phyloP scores from a whole-genome alignment of 30 jellyfish, hydroid and myxozoan genomes.

The Morbakka virulenta region DNA sequence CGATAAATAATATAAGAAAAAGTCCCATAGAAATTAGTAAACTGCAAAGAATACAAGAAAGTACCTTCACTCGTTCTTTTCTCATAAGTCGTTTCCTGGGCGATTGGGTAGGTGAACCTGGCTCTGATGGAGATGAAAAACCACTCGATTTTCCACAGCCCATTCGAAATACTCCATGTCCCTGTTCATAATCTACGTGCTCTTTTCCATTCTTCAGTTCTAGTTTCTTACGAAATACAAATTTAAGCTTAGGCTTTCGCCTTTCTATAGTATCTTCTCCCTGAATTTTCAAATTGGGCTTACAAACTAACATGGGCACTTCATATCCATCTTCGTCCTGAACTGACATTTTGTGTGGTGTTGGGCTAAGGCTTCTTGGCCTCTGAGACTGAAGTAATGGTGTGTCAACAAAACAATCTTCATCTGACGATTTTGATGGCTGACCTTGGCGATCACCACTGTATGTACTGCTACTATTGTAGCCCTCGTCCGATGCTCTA shows the following conservation, averaged over 20 bases:
- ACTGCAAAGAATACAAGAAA: constrained; percentile 22
- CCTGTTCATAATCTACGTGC: constrained; percentile 32
- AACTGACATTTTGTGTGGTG: constrained; percentile 58
- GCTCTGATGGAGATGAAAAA: constrained; percentile 61
- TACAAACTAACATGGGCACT: constrained; percentile 57
- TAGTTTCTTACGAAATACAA: constrained; percentile 42
- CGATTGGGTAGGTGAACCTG: constrained; percentile 1
- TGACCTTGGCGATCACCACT: constrained; percentile 86
- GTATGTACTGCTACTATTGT: constrained; percentile 85
- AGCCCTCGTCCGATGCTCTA: constrained; percentile 87
- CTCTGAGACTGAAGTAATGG: constrained; percentile 42
- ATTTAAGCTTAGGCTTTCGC: constrained; percentile 43
- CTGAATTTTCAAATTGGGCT: constrained; percentile 32
- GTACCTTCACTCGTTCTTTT: constrained; percentile 19
- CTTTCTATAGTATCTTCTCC: constrained; percentile 53
- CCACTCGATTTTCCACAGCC: too few relatives aligned
- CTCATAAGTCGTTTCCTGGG: not conserved
- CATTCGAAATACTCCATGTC: too few relatives aligned
- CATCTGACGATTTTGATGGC: constrained; percentile 11
- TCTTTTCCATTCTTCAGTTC: constrained; percentile 42
- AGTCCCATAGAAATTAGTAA: constrained; percentile 40
- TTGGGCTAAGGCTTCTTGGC: constrained; percentile 35
- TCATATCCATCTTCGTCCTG: constrained; percentile 95
- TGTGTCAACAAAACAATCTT: constrained; percentile 8
- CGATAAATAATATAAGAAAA: constrained; percentile 43